phyloP scores from a whole-genome alignment of 1,140 invertebrate genomes.

The Wiebesia pumilae region DNA sequence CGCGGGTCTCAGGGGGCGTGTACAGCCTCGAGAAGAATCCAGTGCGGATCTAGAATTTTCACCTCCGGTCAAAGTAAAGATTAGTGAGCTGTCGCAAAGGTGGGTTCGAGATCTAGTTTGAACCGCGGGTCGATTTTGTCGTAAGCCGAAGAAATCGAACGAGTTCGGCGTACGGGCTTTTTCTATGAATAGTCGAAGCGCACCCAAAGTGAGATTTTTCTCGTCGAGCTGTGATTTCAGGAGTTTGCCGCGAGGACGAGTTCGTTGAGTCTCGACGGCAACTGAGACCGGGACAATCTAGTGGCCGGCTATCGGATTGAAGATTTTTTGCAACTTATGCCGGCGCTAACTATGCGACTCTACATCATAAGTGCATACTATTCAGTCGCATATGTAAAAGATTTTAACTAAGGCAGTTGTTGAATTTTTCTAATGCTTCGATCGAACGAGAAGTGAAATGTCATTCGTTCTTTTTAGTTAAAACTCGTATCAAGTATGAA shows the following conservation, averaged over 20 bases:
- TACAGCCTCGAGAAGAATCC: no score
- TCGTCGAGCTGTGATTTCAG: not conserved
- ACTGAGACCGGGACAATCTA: not conserved
- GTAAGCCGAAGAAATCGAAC: no score
- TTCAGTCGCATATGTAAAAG: not conserved
- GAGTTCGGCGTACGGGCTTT: not conserved
- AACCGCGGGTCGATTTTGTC: no score
- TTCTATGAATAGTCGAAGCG: not conserved
- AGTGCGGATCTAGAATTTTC: not conserved
- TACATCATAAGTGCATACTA: not conserved
- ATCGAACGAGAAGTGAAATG: no score
- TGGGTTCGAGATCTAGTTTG: no score
- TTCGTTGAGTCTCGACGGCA: not conserved
- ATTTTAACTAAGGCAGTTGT: not conserved
- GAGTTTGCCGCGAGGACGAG: not conserved
- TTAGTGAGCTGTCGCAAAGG: not conserved
- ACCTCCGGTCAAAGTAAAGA: no score
- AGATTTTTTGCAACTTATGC: not conserved
- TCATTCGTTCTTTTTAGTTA: no score
- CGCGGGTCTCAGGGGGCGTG: conserved; percentile 46
- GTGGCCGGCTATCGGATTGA: not conserved
- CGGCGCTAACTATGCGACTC: not conserved
- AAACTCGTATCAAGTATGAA: no score
- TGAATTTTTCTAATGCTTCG: not conserved
- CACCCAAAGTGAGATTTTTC: not conserved